Evolutionary conservation across 2,888 invertebrate genomes (phyloP).

Genomic region (Caenorhabditis panamensis): DNA sequence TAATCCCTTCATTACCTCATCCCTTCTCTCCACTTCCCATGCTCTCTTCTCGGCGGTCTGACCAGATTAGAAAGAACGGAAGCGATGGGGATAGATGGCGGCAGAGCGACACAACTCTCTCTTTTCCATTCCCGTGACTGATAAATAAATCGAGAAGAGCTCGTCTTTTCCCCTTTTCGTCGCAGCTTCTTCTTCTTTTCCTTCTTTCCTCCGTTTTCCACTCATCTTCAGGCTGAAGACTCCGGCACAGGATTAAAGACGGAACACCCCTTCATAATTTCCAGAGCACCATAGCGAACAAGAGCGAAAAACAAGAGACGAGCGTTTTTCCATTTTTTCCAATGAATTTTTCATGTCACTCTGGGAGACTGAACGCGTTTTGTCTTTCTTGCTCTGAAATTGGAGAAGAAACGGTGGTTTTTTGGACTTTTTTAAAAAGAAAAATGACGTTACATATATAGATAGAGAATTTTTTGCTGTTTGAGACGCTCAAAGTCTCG

Average conservation of each 20-base stretch:
- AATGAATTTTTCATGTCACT: conserved; percentile 5
- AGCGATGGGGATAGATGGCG: conserved; percentile 10
- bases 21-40: conserved; percentile 26
- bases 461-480: no score
- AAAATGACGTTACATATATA: no score
- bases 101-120: no score
- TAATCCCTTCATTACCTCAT: conserved; percentile 49
- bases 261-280: no score
- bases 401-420: no score
- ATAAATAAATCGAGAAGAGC: conserved; percentile 9
- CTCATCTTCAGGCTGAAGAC: conserved; percentile 1
- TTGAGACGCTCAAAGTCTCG: no score
- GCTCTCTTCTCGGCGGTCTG: conserved; percentile 10
- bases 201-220: background rate
- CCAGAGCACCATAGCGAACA: no score
- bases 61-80: conserved; percentile 23
- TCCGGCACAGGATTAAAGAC: no score
- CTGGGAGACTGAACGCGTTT: background rate
- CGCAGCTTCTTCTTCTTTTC: no score
- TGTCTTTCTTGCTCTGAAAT: no score
- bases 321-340: background rate
- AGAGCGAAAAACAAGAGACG: conserved; percentile 1
- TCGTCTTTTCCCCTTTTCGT: no score
- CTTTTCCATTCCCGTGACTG: background rate
- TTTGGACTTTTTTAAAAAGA: no score